A percentile compares a stretch with the other conserved stretches of the same genome.
Evolutionary conservation across 2,888 invertebrate genomes (phyloP).

Genomic region (Calliopum simillimum): DNA sequence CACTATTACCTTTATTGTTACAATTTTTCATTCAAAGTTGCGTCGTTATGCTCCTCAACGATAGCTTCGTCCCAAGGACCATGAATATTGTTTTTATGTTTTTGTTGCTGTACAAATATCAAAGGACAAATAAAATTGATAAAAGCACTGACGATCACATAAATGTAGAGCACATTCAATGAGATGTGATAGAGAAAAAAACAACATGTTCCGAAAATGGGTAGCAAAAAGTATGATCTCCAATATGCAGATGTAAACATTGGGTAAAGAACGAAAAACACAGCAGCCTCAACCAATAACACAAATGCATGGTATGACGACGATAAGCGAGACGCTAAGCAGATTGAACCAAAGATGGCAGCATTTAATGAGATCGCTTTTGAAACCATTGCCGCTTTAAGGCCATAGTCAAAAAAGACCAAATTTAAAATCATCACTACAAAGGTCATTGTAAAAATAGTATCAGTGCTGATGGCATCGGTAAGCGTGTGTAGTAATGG

Average conservation of each 20-base stretch:
- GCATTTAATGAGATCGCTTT: conserved; percentile 93
- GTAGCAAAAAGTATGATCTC: conserved; percentile 70
- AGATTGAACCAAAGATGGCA: conserved; percentile 94
- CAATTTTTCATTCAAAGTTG: conserved; percentile 57
- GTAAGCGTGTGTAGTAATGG: conserved; percentile 95
- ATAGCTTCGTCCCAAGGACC: conserved; percentile 99
- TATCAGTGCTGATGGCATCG: conserved; percentile 96
- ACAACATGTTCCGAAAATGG: conserved; percentile 70
- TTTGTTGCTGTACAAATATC: conserved; percentile 81
- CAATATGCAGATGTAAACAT: conserved; percentile 77
- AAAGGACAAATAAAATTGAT: conserved; percentile 80
- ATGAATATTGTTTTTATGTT: conserved; percentile 90
- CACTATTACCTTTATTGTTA: conserved; percentile 55
- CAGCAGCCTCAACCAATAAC: conserved; percentile 87
- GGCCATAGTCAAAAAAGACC: conserved; percentile 92
- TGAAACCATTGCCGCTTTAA: conserved; percentile 86
- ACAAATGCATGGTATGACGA: conserved; percentile 90
- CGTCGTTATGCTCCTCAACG: conserved; percentile 70
- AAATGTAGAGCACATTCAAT: conserved; percentile 72
- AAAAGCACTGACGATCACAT: conserved; percentile 72
- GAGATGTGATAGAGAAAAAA: conserved; percentile 72
- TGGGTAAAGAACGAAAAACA: conserved; percentile 90
- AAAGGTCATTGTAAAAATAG: conserved; percentile 93
- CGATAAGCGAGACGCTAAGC: conserved; percentile 90
- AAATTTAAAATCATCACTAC: conserved; percentile 90